phyloP scores from a whole-genome alignment of 2,797 vertebrate species.

The Scolopax bukidnonensis region DNA sequence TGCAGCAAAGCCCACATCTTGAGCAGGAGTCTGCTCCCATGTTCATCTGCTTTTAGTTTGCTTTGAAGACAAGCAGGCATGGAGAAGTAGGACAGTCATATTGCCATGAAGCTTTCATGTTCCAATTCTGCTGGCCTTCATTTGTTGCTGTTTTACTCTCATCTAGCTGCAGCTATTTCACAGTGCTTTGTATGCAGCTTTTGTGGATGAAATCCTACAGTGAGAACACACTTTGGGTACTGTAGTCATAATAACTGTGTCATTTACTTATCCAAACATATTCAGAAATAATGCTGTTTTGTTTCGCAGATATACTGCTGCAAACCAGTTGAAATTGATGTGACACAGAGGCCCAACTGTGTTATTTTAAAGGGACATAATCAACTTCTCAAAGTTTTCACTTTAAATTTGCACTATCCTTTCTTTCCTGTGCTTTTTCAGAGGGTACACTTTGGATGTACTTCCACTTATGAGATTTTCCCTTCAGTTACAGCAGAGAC shows the following conservation, averaged over 20 bases:
- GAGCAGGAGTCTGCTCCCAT: background rate
- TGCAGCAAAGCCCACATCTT: background rate
- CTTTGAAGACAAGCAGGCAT: background rate
- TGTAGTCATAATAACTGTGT: background rate
- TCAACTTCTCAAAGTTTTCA: background rate
- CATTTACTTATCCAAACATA: conserved; percentile 28
- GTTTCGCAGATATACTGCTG: background rate
- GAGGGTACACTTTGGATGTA: background rate
- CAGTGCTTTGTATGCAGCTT: background rate
- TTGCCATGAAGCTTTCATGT: conserved; percentile 40
- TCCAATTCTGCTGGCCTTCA: background rate
- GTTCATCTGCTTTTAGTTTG: background rate
- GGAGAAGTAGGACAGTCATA: background rate
- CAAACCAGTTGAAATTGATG: background rate
- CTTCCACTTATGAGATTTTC: background rate
- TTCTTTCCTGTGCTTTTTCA: background rate
- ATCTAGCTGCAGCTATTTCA: background rate
- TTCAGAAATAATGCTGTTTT: background rate
- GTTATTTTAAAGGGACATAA: background rate
- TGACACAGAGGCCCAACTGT: background rate
- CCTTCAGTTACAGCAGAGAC: background rate
- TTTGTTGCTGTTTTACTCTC: conserved; percentile 10
- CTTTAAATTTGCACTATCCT: background rate
- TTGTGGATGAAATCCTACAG: background rate
- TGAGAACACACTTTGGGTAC: background rate